phyloP scores from a whole-genome alignment of 2,797 vertebrate species.

The Peromyscus eremicus region DNA sequence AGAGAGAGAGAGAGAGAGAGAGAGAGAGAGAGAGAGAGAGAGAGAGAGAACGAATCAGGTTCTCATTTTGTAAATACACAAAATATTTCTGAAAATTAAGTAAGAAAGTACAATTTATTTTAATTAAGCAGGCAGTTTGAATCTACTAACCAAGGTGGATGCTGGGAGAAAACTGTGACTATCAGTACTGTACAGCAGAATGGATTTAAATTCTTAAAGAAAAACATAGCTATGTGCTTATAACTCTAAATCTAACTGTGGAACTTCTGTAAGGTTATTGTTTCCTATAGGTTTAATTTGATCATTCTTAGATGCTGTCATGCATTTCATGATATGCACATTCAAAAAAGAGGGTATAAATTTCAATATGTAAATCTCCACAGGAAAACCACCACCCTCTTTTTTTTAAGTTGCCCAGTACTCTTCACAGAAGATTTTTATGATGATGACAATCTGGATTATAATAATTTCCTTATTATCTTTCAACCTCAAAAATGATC shows the following conservation, averaged over 20 bases:
- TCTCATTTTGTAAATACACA: background rate
- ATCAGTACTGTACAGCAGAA: background rate
- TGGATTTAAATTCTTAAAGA: background rate
- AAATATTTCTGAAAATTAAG: background rate
- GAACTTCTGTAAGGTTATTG: background rate
- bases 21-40: too few relatives aligned
- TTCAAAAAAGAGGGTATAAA: background rate
- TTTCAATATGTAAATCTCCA: conserved; percentile 26
- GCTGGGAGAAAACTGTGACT: background rate
- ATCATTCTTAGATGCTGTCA: background rate
- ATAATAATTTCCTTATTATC: conserved; percentile 64
- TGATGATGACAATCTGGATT: conserved; percentile 61
- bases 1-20: too few relatives aligned
- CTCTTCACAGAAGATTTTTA: conserved; percentile 50
- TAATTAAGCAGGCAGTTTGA: background rate
- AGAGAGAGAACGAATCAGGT: background rate
- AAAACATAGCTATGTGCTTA: background rate
- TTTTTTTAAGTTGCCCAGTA: conserved; percentile 48
- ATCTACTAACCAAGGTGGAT: background rate
- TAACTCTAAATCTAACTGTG: background rate
- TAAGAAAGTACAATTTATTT: background rate
- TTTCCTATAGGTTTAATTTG: background rate
- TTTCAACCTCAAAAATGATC: conserved; percentile 54
- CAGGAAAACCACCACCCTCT: background rate
- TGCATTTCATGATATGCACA: background rate